phyloP scores from a whole-genome alignment of 1,140 invertebrate species.

The Panonychus citri region DNA sequence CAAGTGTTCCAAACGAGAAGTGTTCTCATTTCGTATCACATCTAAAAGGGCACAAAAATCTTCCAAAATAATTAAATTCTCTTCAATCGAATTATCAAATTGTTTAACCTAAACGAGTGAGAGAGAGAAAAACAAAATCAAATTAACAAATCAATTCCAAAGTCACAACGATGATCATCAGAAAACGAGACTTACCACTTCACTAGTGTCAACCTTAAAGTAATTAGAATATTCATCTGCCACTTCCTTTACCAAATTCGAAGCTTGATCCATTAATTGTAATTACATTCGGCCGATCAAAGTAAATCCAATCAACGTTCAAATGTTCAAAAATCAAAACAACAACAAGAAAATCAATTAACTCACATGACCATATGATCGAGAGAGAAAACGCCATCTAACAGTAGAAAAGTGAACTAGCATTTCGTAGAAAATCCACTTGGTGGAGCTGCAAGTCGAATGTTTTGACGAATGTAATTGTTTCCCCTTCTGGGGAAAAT shows the following conservation, averaged over 20 bases:
- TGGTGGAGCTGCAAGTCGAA: too few species aligned
- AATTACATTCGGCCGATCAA: too few species aligned
- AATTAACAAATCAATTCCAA: not conserved
- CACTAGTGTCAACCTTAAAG: constrained; percentile 1
- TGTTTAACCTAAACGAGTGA: not conserved
- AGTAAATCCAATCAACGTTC: too few species aligned
- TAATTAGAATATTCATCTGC: constrained; percentile 8
- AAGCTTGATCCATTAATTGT: not conserved
- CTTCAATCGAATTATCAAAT: constrained; percentile 7
- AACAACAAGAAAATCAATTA: too few species aligned
- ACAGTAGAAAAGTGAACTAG: too few species aligned
- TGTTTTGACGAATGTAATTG: too few species aligned
- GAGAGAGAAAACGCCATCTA: too few species aligned
- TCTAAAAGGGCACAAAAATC: constrained; percentile 9
- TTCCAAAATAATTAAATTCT: constrained; percentile 9
- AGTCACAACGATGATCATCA: not conserved
- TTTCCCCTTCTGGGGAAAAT: too few species aligned
- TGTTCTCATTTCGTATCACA: constrained; percentile 5
- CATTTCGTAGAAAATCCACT: too few species aligned
- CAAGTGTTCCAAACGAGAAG: not conserved
- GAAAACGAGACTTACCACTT: constrained; percentile 1
- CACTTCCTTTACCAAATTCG: constrained; percentile 2
- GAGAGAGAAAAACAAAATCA: not conserved
- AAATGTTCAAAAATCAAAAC: too few species aligned
- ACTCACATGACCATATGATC: too few species aligned